phyloP scores from a whole-genome alignment of 2,113 vertebrate species.

The Mixornis gularis region DNA sequence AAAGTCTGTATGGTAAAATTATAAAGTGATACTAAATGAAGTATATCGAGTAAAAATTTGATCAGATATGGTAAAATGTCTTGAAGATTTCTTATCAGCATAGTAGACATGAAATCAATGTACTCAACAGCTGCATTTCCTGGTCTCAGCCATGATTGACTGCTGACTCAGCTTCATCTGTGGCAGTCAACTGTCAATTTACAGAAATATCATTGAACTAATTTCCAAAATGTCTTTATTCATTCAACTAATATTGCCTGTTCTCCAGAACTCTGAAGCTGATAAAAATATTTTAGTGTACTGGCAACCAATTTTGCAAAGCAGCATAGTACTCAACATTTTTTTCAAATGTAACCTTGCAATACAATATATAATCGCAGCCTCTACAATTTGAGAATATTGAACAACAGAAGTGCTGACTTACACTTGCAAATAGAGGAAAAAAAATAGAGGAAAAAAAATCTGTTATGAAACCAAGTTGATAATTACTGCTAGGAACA shows the following conservation, averaged over 20 bases:
- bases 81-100: background rate
- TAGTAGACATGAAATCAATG: background rate
- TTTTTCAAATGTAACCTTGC: background rate
- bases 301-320: background rate
- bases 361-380: background rate
- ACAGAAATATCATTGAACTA: slow-evolving; percentile 22
- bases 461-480: background rate
- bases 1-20: background rate
- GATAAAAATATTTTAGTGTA: background rate
- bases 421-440: background rate
- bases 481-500: background rate
- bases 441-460: background rate
- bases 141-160: background rate
- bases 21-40: background rate
- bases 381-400: background rate
- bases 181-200: background rate
- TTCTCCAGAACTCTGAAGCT: background rate
- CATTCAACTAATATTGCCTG: background rate
- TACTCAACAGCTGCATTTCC: background rate
- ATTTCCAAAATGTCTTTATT: slow-evolving; percentile 11
- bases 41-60: background rate
- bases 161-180: slow-evolving; percentile 32
- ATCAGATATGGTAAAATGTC: background rate
- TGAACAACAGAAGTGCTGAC: background rate
- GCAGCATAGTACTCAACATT: background rate